phyloP scores from a whole-genome alignment of 2,113 vertebrate genomes.

The Lepus europaeus region DNA sequence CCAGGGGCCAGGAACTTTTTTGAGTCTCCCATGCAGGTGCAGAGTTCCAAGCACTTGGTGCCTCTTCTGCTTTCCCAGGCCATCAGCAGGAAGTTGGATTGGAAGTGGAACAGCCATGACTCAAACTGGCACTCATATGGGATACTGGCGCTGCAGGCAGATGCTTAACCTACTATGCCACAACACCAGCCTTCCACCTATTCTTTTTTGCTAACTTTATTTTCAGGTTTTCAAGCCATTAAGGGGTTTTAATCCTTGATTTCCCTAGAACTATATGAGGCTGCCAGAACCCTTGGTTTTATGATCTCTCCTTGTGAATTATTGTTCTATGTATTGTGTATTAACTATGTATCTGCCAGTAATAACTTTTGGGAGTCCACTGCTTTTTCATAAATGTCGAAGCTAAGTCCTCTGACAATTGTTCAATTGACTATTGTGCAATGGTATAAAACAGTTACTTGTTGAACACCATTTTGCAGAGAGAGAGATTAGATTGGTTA shows the following conservation, averaged over 20 bases:
- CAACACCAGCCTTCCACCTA: too few relatives aligned
- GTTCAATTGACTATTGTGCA: neutral
- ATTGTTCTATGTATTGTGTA: neutral
- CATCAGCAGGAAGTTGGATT: too few relatives aligned
- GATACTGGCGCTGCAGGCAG: too few relatives aligned
- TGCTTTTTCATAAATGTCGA: neutral
- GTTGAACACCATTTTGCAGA: neutral
- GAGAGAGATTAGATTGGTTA: neutral
- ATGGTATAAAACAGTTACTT: neutral
- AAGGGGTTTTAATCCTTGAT: neutral
- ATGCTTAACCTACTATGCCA: too few relatives aligned
- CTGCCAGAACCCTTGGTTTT: neutral
- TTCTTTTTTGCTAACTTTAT: neutral
- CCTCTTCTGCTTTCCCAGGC: too few relatives aligned
- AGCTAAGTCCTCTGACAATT: neutral
- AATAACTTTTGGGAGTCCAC: conserved; percentile 1
- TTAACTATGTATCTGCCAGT: neutral
- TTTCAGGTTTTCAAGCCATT: neutral
- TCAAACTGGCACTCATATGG: too few relatives aligned
- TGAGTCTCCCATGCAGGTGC: too few relatives aligned
- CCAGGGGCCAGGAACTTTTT: too few relatives aligned
- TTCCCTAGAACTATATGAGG: neutral
- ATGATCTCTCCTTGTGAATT: neutral
- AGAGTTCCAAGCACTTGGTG: too few relatives aligned
- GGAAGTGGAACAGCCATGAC: too few relatives aligned